Evolutionary conservation across 2,797 vertebrate genomes (phyloP), one percentile per base, ranked within the genome.

Genomic region (Rhynchotus rufescens): DNA sequence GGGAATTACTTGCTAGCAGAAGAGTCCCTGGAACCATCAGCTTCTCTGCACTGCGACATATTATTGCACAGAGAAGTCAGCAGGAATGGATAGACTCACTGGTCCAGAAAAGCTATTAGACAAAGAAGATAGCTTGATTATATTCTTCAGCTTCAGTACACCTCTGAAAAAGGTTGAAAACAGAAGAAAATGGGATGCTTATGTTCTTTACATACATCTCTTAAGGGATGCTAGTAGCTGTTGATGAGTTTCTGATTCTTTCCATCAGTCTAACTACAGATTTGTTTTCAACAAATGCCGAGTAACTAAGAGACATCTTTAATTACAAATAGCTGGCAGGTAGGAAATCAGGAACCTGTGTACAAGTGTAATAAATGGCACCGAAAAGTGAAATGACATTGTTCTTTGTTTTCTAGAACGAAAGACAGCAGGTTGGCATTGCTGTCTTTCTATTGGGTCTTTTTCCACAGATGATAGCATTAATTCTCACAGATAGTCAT

Each of bases 21-120:
- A 44, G 36, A 72, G 26, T 76, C 36, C 34, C 44, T 42, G 49
- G 54, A 81, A 80, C 45, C 61, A 81, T 65, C 75, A 86, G 12
- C 11, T 76, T 86, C 71, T 87, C 45, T 89, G 67, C 40, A 23
- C 25, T 78, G 38, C 56, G 32, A 26, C 3, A 3, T 67, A 21
- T 80, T 74, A 62, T 57, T 92, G 32, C 74, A 52, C 75, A 60
- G 75, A 78, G 56, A 75, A 91, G 38, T 85, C 66, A 80, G 64
- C 73, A 84, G 78, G 44, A 52, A 9, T 71, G 76, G 66, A 71
- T 78, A 42, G 65, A 56, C 25, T 76, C 56, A 23, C 26, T 84
- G 86, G 73, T 86, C 73, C 74, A 88, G 76, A 92, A 92, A 93
- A 88, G 47, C 60, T 74, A 56, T 92, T 83, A 95, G 56, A 51